Evolutionary conservation across 2,888 invertebrate genomes (phyloP), one percentile per base, ranked within the genome.

Genomic region (Hypena proboscidalis): DNA sequence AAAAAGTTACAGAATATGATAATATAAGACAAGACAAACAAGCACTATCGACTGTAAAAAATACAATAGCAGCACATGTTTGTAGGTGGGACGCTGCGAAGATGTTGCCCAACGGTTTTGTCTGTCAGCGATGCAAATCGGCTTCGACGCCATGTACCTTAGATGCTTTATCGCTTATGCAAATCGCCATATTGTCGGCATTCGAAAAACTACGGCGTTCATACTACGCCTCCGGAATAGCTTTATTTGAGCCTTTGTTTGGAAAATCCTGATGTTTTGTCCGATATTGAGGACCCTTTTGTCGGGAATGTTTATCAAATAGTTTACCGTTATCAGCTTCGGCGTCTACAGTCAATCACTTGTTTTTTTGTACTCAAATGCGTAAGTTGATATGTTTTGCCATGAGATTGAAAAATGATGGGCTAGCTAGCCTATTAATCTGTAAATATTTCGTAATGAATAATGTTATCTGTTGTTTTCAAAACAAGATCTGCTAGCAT

Each of bases 41-140:
- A 15, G 1, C 1, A 25, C 9, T 5, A 34, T 34, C 6, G 2
- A 10, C 1, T 11, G 7, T 34, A 33, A 8, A 8, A 11, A 20
- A 20, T 17, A 14, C 1, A 9, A 20, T 14, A 8, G 6, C 26
- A 27, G 22, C 21, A 8, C 8, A 1, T 30, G 35, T 31, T 31
- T 40, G 35, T 45, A 43, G 23, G 37, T 31, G 25, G 29, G 38
- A 32, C 42, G 13, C 29, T 40, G 13, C 13, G 19, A 25, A 32
- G 31, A 7, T 15, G 6, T 53, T 46, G 36, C 39, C 27, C 25
- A 43, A 59, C 36, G 31, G n/a, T n/a, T n/a, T 37, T 34, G 17
- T 39, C 32, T 46, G 15, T 23, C 9, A 22, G 34, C 9, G 3
- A 30, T 40, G 27, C 9, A 43, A 43, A 43, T 48, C 29, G 32